Conservation (phyloP, 2,797 vertebrate genomes). For the Mormyrops attenuatus region DNA sequence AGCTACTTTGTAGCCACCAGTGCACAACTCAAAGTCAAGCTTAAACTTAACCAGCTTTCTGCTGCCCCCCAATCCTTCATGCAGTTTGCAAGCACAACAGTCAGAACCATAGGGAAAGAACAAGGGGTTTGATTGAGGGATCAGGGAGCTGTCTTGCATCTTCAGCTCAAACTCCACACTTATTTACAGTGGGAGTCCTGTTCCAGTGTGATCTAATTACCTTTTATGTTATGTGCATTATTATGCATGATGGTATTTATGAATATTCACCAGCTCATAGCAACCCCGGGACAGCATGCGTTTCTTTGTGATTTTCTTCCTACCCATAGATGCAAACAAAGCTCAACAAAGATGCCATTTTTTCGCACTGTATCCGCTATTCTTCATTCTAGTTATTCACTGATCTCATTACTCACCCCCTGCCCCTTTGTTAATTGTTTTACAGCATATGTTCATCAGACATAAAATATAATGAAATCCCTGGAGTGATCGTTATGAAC, state of each 20-base stretch:
- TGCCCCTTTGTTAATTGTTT: slow-evolving; percentile 12
- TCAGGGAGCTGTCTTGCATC: neutral
- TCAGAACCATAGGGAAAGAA: neutral
- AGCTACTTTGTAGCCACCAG: neutral
- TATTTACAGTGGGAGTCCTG: neutral
- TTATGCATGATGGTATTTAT: slow-evolving; percentile 23
- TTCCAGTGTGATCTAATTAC: slow-evolving; percentile 15
- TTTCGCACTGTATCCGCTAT: neutral
- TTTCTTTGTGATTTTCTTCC: neutral
- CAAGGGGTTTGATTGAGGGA: neutral
- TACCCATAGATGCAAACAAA: slow-evolving; percentile 11
- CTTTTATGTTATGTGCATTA: slow-evolving; percentile 15
- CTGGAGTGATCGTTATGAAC: neutral
- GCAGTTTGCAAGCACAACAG: neutral
- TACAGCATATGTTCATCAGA: slow-evolving; percentile 15
- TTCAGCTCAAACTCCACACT: neutral
- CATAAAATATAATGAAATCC: neutral
- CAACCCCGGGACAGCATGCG: neutral
- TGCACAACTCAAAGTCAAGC: neutral
- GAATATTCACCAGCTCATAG: slow-evolving; percentile 17
- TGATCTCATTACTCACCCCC: neutral
- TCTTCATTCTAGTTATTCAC: neutral
- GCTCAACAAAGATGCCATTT: neutral
- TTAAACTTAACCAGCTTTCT: neutral
- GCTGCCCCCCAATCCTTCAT: neutral